These are phyloP conservation scores for Tanypteryx hageni DNA, from an alignment of 2,888 invertebrate genomes.

Conservation along the genomic window DNA sequence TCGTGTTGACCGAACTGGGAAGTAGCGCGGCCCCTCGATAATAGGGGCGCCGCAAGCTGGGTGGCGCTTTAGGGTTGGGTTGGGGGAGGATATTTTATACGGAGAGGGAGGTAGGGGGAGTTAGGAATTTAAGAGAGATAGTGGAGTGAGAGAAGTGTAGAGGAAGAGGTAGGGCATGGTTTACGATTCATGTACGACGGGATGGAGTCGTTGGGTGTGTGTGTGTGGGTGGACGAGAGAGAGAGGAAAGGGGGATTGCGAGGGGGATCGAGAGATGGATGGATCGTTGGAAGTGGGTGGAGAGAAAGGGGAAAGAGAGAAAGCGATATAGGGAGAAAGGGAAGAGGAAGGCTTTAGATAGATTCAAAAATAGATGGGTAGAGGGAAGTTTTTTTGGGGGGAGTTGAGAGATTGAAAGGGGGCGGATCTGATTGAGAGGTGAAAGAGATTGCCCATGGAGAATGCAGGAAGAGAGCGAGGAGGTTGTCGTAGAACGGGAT, in stretches of 20 bases:
- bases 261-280: neutral
- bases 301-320: neutral
- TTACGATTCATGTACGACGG: slow-evolving; percentile 29
- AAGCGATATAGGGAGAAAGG: neutral
- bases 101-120: neutral
- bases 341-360: neutral
- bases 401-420: slow-evolving; percentile 36
- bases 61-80: neutral
- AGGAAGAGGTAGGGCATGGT: neutral
- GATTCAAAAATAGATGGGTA: neutral
- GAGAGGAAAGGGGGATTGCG: neutral
- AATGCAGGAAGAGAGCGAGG: neutral
- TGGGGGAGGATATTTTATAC: slow-evolving; percentile 18
- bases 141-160: neutral
- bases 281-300: neutral
- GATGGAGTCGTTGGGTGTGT: neutral
- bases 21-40: slow-evolving; percentile 34
- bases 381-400: neutral
- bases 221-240: neutral
- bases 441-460: slow-evolving; percentile 3
- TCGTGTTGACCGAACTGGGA: slow-evolving; percentile 60
- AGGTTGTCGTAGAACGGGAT: too few species aligned
- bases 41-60: slow-evolving; percentile 45
- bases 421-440: slow-evolving; percentile 21
- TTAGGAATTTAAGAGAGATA: neutral